Percentiles rank a stretch among this genome's conserved stretches.
These are phyloP conservation scores for Tragelaphus imberbis DNA, from an alignment of 2,113 vertebrate species.

Conservation along the genomic window DNA sequence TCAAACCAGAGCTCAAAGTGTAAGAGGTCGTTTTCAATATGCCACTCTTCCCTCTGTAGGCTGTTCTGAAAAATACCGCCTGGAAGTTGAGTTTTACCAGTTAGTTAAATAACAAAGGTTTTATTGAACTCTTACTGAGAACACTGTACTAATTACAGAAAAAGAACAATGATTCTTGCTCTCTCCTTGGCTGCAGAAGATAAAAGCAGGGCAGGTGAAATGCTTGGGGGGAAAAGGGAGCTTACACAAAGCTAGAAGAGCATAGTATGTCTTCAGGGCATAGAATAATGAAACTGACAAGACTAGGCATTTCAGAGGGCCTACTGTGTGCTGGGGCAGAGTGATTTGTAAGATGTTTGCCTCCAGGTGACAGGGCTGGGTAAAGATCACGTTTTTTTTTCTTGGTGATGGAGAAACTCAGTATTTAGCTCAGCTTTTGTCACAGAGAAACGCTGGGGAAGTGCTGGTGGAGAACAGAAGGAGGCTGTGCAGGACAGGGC, in stretches of 20 bases:
- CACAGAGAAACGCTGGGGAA: neutral
- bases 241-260: neutral
- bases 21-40: neutral
- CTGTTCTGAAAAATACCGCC: neutral
- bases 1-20: neutral
- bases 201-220: neutral
- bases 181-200: neutral
- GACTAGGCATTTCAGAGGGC: neutral
- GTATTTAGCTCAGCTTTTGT: neutral
- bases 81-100: neutral
- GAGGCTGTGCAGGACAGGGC: rapidly evolving
- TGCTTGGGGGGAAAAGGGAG: neutral
- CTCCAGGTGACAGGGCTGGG: neutral
- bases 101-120: neutral
- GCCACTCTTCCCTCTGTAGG: neutral
- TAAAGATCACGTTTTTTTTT: neutral
- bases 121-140: neutral
- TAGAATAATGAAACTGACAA: neutral
- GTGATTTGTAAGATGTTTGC: neutral
- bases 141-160: neutral
- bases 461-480: neutral
- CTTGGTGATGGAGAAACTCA: neutral
- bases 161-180: neutral
- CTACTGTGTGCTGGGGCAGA: neutral
- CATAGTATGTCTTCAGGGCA: neutral